phyloP scores from a whole-genome alignment of 2,888 invertebrate genomes.

The Galeruca laticollis region DNA sequence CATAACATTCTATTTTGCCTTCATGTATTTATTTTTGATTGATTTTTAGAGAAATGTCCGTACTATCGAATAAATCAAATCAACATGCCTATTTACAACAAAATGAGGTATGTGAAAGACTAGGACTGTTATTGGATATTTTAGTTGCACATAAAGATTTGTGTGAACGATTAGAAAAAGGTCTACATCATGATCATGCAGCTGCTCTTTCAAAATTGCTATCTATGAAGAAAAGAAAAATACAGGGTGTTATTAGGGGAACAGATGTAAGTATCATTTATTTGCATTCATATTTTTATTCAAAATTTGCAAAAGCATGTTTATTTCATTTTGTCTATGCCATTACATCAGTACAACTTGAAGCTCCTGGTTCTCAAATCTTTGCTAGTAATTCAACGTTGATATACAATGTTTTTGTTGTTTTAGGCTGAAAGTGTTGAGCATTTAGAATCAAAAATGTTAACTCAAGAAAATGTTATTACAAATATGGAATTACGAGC shows the following conservation, averaged over 20 bases:
- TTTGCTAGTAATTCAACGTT: too few relatives aligned
- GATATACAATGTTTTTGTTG: constrained; percentile 24
- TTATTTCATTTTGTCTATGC: too few relatives aligned
- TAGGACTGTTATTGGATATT: constrained; percentile 70
- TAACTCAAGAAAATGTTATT: constrained; percentile 74
- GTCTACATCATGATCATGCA: constrained; percentile 74
- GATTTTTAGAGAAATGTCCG: constrained; percentile 66
- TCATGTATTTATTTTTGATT: not conserved
- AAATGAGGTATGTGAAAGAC: constrained; percentile 70
- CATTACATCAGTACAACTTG: too few relatives aligned
- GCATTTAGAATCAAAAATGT: constrained; percentile 72
- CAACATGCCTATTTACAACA: constrained; percentile 70
- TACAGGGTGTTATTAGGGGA: constrained; percentile 74
- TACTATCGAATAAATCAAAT: constrained; percentile 67
- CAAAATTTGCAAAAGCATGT: too few relatives aligned
- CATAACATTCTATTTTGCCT: too few relatives aligned
- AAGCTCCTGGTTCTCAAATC: too few relatives aligned
- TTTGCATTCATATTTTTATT: not conserved
- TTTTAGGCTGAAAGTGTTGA: constrained; percentile 72
- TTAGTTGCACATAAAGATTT: constrained; percentile 71
- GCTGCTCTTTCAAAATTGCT: constrained; percentile 73
- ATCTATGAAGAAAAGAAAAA: constrained; percentile 72
- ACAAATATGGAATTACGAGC: constrained; percentile 73
- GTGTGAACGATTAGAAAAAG: constrained; percentile 73
- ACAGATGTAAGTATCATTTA: constrained; percentile 68